phyloP scores from a whole-genome alignment of 1,140 invertebrate genomes.

The Polypedilum vanderplanki region DNA sequence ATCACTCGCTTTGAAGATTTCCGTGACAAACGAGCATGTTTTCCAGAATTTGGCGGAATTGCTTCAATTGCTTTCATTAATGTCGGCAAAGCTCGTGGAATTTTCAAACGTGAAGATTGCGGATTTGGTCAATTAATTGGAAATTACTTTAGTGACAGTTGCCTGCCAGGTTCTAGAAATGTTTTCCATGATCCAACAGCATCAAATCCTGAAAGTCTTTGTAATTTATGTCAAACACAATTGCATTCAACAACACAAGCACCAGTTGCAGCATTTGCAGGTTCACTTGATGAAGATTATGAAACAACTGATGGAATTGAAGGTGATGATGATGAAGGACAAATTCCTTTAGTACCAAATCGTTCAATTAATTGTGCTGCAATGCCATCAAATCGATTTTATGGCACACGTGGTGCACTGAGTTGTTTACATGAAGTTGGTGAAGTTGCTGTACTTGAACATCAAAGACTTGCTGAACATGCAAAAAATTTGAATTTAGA shows the following conservation, averaged over 20 bases:
- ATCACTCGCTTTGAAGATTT: slow-evolving; percentile 53
- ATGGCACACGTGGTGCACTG: slow-evolving; percentile 57
- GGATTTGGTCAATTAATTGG: slow-evolving; percentile 50
- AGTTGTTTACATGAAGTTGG: slow-evolving; percentile 47
- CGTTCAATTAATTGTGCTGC: slow-evolving; percentile 40
- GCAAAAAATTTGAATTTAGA: slow-evolving; percentile 37
- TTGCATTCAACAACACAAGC: background rate
- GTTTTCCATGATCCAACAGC: slow-evolving; percentile 42
- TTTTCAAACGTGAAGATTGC: slow-evolving; percentile 47
- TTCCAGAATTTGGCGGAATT: slow-evolving; percentile 56
- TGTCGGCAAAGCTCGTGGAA: slow-evolving; percentile 41
- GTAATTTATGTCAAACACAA: slow-evolving; percentile 35
- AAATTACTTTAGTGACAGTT: slow-evolving; percentile 51
- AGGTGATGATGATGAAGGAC: background rate
- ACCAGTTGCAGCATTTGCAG: background rate
- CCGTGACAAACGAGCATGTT: slow-evolving; percentile 53
- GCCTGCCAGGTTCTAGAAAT: slow-evolving; percentile 52
- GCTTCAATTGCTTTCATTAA: slow-evolving; percentile 55
- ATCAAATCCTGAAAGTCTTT: slow-evolving; percentile 37
- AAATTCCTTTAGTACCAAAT: background rate
- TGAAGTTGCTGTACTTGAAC: slow-evolving; percentile 55
- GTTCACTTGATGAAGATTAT: background rate
- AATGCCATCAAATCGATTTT: slow-evolving; percentile 50
- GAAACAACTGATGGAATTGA: background rate
- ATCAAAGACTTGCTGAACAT: slow-evolving; percentile 39